Base-by-base conservation (phyloP, 2,888 invertebrate species). In the Melanophora roralis region DNA sequence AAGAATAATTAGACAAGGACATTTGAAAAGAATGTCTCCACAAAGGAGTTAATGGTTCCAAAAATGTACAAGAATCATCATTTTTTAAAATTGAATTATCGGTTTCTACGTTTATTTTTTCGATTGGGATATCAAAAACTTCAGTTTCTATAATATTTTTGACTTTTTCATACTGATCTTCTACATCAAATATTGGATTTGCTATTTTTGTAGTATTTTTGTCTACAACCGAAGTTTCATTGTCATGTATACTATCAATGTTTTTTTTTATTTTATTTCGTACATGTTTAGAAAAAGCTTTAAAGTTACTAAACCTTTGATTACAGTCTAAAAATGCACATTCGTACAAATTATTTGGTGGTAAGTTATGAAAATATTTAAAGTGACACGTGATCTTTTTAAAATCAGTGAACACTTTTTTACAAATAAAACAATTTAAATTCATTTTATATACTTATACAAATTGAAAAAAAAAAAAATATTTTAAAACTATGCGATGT, bases 281-380 rank as follows among this genome's bases (percentile, higher is more conserved):
- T 1, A 51, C 51, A 51, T 51, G 51, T 51, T 51, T 51, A 8
- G 51, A 51, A 32, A 14, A 51, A 51, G 51, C 51, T 51, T 51
- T 51, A 9, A 51, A 53, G 16, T 53, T 34, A 34, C 53, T 53
- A 53, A 53, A 53, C 34, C 34, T 53, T 53, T 53, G 34, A 11
- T 34, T 53, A 16, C 34, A 53, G 16, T 53, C 16, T 53, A 53
- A 49, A 49, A 23, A 49, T 4, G 16, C 55, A 36, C 55, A 55
- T 55, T 55, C 36, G 16, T 55, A 55, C 21, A 21, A 55, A 16
- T 55, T 38, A 2, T 38, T 55, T 36, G 55, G 21, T 21, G 19
- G 36, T 55, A 55, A 55, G 12, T 55, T 55, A 55, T 55, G 55
- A 55, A 53, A 53, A 34, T 53, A 53, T 53, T 53, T 53, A 8